Conservation (phyloP, 2,888 invertebrate genomes). For the Caenorhabditis japonica region DNA sequence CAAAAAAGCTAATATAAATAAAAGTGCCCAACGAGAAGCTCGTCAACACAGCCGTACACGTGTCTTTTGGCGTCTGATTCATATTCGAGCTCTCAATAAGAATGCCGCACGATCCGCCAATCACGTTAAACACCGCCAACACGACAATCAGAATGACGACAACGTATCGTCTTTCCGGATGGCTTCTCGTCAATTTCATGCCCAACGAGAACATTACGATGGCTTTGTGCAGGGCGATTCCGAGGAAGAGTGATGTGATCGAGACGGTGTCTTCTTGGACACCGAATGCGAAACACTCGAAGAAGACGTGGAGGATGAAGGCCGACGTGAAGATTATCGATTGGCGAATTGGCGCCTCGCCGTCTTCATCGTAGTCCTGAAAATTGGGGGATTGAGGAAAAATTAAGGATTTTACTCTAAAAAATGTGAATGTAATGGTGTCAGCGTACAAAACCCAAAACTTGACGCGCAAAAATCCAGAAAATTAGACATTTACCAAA, state of each 20-base stretch:
- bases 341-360: conserved; percentile 45
- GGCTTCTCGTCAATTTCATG: conserved; percentile 54
- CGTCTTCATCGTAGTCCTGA: conserved; percentile 40
- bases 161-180: conserved; percentile 55
- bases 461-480: too few species aligned
- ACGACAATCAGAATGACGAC: conserved; percentile 59
- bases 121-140: conserved; percentile 58
- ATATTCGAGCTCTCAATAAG: conserved; percentile 64
- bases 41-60: conserved; percentile 60
- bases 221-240: conserved; percentile 69
- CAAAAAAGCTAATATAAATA: conserved; percentile 72
- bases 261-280: conserved; percentile 61
- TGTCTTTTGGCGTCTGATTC: conserved; percentile 62
- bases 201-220: conserved; percentile 66
- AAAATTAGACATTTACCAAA: too few species aligned
- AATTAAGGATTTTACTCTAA: too few species aligned
- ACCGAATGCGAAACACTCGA: conserved; percentile 74
- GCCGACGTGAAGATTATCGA: conserved; percentile 65
- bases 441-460: too few species aligned
- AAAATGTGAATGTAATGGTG: too few species aligned
- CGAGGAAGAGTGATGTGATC: conserved; percentile 66
- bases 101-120: conserved; percentile 68
- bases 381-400: too few species aligned
- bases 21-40: conserved; percentile 71
- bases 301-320: conserved; percentile 65